A percentile compares a stretch with the other conserved stretches of the same genome.
These are phyloP conservation scores for Gila robusta DNA, from an alignment of 2,797 vertebrate species.

Conservation along the genomic window DNA sequence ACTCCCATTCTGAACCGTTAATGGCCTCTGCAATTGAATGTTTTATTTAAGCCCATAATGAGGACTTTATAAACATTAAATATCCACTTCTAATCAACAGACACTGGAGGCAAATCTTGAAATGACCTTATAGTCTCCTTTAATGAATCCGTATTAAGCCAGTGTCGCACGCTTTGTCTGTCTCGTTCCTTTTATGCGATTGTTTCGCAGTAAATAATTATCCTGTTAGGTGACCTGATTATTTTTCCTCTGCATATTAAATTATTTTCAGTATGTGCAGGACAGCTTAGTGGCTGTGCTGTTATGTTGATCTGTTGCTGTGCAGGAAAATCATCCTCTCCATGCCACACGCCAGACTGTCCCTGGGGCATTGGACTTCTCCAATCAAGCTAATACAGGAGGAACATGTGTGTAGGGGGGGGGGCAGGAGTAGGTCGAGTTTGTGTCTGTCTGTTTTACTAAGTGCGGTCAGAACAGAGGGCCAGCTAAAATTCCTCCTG, in stretches of 20 bases:
- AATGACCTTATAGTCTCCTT: constrained; percentile 89
- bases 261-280: constrained; percentile 51
- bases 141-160: constrained; percentile 93
- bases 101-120: constrained; percentile 87
- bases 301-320: constrained; percentile 44
- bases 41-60: constrained; percentile 80
- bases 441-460: neutral
- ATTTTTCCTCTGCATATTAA: constrained; percentile 71
- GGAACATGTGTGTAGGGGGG: neutral
- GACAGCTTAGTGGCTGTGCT: constrained; percentile 26
- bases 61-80: constrained; percentile 90
- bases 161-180: constrained; percentile 71
- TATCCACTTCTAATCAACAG: constrained; percentile 95
- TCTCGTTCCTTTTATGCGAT: constrained; percentile 71
- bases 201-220: constrained; percentile 71
- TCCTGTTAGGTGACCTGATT: constrained; percentile 71
- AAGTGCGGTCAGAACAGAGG: neutral
- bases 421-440: constrained; percentile 20
- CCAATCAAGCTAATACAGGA: constrained; percentile 47
- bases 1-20: constrained; percentile 81
- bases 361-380: constrained; percentile 45
- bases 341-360: neutral
- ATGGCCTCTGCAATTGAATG: constrained; percentile 83
- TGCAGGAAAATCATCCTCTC: constrained; percentile 38
- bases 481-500: constrained; percentile 16